Base-by-base conservation (phyloP, 1,140 invertebrate species). In the Pseudachorutes palmiensis region DNA sequence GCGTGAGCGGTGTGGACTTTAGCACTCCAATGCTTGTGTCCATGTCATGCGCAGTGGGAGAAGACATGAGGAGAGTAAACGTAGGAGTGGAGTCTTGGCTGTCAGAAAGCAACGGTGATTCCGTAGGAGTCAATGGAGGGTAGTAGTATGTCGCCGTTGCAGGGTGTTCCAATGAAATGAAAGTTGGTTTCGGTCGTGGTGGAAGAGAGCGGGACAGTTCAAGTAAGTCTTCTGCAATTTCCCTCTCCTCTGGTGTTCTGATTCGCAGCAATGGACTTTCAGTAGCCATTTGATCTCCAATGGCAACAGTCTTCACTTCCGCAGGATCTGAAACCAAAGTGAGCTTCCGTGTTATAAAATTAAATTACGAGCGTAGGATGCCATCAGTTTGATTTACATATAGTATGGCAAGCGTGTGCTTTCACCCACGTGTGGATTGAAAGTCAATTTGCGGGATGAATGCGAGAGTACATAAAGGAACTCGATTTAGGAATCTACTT, bases 221-320 rank as follows among this genome's bases (percentile, higher is more conserved):
- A 1, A 73, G 36, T 26, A 73, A 62, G 65, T 70, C 69, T 41
- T 69, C 66, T 1, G 72, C 72, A 64, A 73, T 73, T 36, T 90
- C 89, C 1, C 88, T 90, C 76, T 92, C 90, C 72, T 88, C 89
- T 1, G 85, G 65, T 64, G 71, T 72, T 68, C 71, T 66, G 29
- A 69, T 69, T 62, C 71, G 65, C 58, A 72, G 67, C 55, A 72
- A 66, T 68, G 71, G 71, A 55, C 24, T 55, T 55, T 55, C 12
- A 5, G 3, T 26, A n/a, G n/a, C n/a, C n/a, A n/a, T n/a, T n/a
- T n/a, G n/a, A n/a, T n/a, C n/a, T n/a, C n/a, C n/a, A n/a, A n/a
- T n/a, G n/a, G n/a, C n/a, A n/a, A n/a, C n/a, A n/a, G n/a, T n/a
- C n/a, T n/a, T n/a, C n/a, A n/a, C n/a, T n/a, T n/a, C n/a, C n/a